Conservation (phyloP, 2,113 vertebrate species). For the Ovis canadensis region DNA sequence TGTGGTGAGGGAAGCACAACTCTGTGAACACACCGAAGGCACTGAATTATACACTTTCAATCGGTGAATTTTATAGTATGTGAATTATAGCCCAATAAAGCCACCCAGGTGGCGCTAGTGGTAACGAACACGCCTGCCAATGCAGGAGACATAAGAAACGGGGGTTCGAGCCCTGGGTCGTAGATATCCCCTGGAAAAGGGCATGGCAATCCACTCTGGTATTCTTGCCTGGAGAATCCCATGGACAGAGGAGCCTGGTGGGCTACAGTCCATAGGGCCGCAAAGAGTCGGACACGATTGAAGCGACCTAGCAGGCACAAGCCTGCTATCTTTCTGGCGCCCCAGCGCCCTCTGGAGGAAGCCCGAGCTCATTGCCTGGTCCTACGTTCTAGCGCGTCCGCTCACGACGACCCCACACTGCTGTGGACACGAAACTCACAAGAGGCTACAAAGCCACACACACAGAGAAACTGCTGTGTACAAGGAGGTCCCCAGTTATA, state of each 20-base stretch:
- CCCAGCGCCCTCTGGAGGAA: neutral
- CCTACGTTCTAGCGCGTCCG: rapidly evolving
- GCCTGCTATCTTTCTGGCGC: neutral
- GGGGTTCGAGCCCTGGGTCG: neutral
- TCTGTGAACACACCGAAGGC: neutral
- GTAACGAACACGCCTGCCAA: neutral
- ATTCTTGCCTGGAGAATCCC: neutral
- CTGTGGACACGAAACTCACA: neutral
- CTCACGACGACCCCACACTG: rapidly evolving
- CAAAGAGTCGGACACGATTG: neutral
- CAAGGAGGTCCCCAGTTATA: neutral
- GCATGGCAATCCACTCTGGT: neutral
- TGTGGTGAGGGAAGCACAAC: neutral
- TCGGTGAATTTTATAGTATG: neutral
- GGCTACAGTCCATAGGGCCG: neutral
- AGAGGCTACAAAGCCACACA: neutral
- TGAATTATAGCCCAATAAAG: neutral
- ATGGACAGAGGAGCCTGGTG: neutral
- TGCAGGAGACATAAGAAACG: neutral
- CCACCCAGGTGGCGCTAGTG: neutral
- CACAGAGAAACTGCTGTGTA: neutral
- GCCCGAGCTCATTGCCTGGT: neutral
- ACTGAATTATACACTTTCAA: rapidly evolving
- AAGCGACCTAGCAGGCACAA: neutral
- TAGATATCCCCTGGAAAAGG: neutral